These are phyloP conservation scores for Byasa hedistus DNA, from an alignment of 2,888 invertebrate genomes.

Conservation along the genomic window DNA sequence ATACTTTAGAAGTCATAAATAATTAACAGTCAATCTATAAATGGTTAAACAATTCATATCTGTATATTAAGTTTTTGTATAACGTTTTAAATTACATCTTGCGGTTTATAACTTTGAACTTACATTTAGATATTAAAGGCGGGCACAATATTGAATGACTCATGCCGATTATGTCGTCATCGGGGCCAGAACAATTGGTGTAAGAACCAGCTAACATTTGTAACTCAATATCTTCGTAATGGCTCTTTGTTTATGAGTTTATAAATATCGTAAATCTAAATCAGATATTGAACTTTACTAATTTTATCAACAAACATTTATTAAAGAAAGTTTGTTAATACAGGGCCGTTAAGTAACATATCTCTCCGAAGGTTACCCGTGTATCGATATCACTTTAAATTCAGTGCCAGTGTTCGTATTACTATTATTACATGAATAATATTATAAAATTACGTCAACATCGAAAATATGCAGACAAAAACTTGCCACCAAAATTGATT, in stretches of 20 bases:
- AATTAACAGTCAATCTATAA: slow-evolving; percentile 3
- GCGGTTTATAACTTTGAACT: slow-evolving; percentile 11
- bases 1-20: slow-evolving; percentile 14
- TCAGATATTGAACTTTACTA: no score
- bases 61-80: neutral
- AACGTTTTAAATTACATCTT: slow-evolving; percentile 6
- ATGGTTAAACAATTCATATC: neutral
- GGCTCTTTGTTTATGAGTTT: neutral
- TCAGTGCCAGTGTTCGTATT: neutral
- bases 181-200: slow-evolving; percentile 27
- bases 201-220: slow-evolving; percentile 18
- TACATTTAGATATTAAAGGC: slow-evolving; percentile 15
- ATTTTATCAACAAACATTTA: no score
- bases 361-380: neutral
- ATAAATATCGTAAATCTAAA: neutral
- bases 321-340: no score
- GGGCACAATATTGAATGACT: slow-evolving; percentile 23
- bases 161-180: slow-evolving; percentile 23
- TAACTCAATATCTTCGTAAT: slow-evolving; percentile 16
- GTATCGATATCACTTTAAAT: neutral
- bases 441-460: slow-evolving; percentile 17
- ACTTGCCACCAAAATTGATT: slow-evolving; percentile 26
- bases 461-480: slow-evolving; percentile 17
- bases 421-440: neutral
- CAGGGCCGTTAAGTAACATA: no score